phyloP scores from a whole-genome alignment of 1,140 invertebrate species.

The Heterodera carotae region DNA sequence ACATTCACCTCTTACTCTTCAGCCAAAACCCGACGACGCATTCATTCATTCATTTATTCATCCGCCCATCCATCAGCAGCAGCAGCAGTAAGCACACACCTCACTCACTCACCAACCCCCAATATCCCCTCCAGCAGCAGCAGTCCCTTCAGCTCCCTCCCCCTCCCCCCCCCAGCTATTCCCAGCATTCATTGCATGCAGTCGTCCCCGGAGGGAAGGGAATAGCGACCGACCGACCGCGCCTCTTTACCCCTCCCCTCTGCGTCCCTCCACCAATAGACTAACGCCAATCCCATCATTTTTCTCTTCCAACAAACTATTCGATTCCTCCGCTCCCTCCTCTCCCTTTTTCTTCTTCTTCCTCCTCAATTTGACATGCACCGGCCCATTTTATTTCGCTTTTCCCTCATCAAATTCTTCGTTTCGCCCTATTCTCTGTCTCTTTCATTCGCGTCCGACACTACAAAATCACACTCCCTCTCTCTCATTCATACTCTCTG shows the following conservation, averaged over 20 bases:
- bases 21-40: neutral
- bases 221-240: neutral
- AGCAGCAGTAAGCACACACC: neutral
- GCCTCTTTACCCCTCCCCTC: neutral
- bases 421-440: no score
- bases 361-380: neutral
- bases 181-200: no score
- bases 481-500: no score
- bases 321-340: neutral
- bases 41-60: constrained; percentile 4
- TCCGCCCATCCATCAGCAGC: neutral
- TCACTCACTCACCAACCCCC: neutral
- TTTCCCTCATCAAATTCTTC: no score
- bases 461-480: no score
- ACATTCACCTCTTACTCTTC: neutral
- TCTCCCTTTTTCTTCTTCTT: neutral
- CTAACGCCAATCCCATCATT: no score
- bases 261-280: no score
- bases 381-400: neutral
- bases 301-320: neutral
- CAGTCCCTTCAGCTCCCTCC: neutral
- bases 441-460: no score
- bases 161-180: no score
- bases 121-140: neutral
- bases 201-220: no score